Evolutionary conservation across 2,888 invertebrate genomes (phyloP).

Genomic region (Amblyjoppa proteus): DNA sequence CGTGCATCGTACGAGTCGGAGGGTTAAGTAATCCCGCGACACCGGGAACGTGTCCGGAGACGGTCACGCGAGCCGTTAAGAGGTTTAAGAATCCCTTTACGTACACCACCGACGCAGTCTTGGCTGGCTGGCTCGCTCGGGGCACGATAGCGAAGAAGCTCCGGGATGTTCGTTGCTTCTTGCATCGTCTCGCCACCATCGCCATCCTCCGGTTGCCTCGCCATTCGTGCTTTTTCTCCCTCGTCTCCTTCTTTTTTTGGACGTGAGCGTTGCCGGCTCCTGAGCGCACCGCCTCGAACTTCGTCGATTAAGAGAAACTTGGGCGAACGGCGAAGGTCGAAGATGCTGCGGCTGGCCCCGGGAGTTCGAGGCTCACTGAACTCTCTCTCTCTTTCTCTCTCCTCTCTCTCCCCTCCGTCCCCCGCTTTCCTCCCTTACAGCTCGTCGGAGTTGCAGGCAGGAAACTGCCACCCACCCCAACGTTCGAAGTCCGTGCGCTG

Average conservation of each 20-base stretch:
- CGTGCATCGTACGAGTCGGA: conserved; percentile 37
- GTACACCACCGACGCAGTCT: conserved; percentile 44
- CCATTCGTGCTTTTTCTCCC: conserved; percentile 30
- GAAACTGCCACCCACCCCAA: conserved; percentile 48
- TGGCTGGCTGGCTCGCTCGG: neutral
- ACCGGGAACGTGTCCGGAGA: conserved; percentile 24
- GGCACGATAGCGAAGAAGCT: conserved; percentile 28
- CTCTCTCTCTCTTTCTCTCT: neutral
- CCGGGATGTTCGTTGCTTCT: conserved; percentile 28
- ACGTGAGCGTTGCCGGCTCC: conserved; percentile 8
- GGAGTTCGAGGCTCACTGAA: conserved; percentile 37
- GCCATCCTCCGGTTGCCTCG: conserved; percentile 2
- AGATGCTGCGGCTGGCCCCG: conserved; percentile 37
- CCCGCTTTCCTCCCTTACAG: conserved; percentile 5
- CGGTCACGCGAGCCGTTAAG: conserved; percentile 61
- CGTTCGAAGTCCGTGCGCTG: conserved; percentile 34
- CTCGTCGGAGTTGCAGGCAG: conserved; percentile 36
- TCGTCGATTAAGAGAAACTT: conserved; percentile 73
- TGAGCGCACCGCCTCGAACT: conserved; percentile 57
- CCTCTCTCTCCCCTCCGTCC: neutral
- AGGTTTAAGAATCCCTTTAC: conserved; percentile 62
- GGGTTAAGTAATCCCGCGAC: conserved; percentile 45
- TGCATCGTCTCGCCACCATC: conserved; percentile 19
- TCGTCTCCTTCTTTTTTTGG: conserved; percentile 45
- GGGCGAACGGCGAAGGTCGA: conserved; percentile 55